Evolutionary conservation across 2,888 invertebrate species (phyloP).

Genomic region (Drosophila emarginata): DNA sequence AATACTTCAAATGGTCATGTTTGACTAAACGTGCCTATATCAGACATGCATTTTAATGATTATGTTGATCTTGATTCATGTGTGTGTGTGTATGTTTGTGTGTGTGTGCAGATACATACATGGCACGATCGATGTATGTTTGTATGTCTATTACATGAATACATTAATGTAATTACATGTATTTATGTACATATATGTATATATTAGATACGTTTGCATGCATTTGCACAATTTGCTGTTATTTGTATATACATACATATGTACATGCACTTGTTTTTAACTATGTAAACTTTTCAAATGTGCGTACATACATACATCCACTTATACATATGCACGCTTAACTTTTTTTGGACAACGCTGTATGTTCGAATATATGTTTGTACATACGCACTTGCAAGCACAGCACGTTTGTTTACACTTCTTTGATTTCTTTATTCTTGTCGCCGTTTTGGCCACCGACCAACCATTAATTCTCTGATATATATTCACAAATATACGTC

Average conservation of each 20-base stretch:
- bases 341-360: not conserved
- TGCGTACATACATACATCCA: not conserved
- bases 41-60: conserved; percentile 9
- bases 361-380: not conserved
- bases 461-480: conserved; percentile 5
- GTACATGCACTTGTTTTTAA: not conserved
- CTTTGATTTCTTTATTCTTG: not conserved
- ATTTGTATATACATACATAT: not conserved
- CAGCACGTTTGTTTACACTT: conserved; percentile 6
- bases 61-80: conserved; percentile 4
- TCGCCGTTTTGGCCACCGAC: conserved; percentile 1
- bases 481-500: not conserved
- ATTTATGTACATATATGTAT: not conserved
- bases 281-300: conserved; percentile 1
- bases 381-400: conserved; percentile 3
- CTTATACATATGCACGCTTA: not conserved
- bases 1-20: conserved; percentile 8
- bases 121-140: not conserved
- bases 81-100: not conserved
- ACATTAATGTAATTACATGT: not conserved
- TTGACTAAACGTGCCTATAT: conserved; percentile 5
- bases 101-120: not conserved
- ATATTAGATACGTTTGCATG: not conserved
- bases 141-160: not conserved
- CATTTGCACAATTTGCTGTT: not conserved